Conservation (phyloP, 2,797 vertebrate genomes). For the Valencia hispanica region DNA sequence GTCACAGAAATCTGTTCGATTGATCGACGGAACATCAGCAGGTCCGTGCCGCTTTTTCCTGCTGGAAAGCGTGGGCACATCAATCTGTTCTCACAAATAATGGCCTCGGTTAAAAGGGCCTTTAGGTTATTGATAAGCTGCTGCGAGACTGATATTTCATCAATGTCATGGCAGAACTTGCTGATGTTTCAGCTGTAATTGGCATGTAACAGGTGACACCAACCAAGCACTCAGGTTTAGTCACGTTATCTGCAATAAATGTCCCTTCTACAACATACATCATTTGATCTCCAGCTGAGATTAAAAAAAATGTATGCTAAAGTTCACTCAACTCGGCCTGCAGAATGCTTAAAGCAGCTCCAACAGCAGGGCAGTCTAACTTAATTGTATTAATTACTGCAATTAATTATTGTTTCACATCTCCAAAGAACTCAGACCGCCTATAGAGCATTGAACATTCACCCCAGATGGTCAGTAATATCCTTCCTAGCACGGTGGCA, state of each 20-base stretch:
- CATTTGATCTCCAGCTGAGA: not conserved
- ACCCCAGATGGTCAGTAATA: not conserved
- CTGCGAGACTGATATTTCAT: not conserved
- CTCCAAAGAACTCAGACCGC: not conserved
- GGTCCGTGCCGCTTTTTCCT: not conserved
- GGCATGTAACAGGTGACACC: not conserved
- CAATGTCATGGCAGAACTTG: not conserved
- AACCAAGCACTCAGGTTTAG: not conserved
- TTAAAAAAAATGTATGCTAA: too few species aligned
- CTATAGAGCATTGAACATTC: not conserved
- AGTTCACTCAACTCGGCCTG: not conserved
- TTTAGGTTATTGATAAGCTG: conserved; percentile 1
- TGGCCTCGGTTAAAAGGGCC: not conserved
- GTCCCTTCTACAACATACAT: not conserved
- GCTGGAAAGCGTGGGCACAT: not conserved
- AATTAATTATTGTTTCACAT: not conserved
- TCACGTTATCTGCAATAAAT: not conserved
- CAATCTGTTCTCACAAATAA: not conserved
- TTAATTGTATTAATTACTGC: not conserved
- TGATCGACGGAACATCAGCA: not conserved
- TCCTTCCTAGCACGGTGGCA: too few species aligned
- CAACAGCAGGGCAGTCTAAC: not conserved
- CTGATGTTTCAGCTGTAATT: not conserved
- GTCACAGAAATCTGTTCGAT: not conserved
- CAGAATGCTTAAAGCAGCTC: not conserved